Percentiles rank a stretch among this genome's conserved stretches.
Conservation (phyloP, 2,888 invertebrate genomes). For the Mechanitis mazaeus region DNA sequence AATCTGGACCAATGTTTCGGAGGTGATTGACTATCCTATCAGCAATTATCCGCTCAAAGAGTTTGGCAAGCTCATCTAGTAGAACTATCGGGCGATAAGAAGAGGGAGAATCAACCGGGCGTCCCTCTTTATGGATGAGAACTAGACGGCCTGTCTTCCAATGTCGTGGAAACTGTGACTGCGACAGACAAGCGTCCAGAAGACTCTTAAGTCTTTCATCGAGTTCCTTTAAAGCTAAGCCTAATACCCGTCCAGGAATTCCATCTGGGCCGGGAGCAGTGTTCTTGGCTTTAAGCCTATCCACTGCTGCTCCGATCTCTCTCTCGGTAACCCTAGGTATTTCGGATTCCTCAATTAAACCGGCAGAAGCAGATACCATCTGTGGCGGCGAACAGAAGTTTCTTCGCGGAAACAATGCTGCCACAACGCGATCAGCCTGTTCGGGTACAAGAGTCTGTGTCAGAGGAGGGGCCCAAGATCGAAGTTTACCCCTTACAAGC, state of each 20-base stretch:
- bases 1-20: conserved; percentile 14
- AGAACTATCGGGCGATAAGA: conserved; percentile 26
- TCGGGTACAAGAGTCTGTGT: conserved; percentile 20
- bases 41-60: conserved; percentile 27
- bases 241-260: conserved; percentile 18
- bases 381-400: no score
- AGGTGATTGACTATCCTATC: conserved; percentile 20
- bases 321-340: not conserved
- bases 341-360: no score
- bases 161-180: conserved; percentile 4
- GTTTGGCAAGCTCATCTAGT: conserved; percentile 26
- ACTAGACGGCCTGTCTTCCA: conserved; percentile 23
- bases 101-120: conserved; percentile 15
- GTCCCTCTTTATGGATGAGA: conserved; percentile 21
- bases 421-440: conserved; percentile 4
- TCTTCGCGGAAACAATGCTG: no score
- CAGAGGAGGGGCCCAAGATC: conserved; percentile 24
- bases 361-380: no score
- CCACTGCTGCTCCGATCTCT: not conserved
- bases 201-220: conserved; percentile 12
- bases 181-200: conserved; percentile 13
- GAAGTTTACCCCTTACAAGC: conserved; percentile 21
- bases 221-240: not conserved
- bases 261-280: conserved; percentile 21
- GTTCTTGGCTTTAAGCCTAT: conserved; percentile 9